phyloP scores from a whole-genome alignment of 1,140 invertebrate species.

The Dendrolimus kikuchii region DNA sequence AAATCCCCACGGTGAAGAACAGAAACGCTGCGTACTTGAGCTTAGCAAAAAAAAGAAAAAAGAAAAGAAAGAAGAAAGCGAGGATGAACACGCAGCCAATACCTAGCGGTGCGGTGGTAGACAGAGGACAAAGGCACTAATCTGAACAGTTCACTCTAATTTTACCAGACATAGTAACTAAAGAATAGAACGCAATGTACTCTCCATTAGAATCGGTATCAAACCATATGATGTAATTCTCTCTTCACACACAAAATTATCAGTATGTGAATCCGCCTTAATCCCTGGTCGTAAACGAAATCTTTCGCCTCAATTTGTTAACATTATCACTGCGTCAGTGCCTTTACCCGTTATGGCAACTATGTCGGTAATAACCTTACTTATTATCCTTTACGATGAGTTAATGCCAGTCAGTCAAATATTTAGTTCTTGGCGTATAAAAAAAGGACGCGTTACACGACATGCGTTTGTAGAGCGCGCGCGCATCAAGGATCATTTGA shows the following conservation, averaged over 20 bases:
- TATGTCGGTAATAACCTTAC: constrained; percentile 62
- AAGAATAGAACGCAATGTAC: constrained; percentile 8
- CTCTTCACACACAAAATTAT: constrained; percentile 40
- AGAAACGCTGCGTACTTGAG: too few species aligned
- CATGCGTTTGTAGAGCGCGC: constrained; percentile 45
- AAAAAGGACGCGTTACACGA: constrained; percentile 53
- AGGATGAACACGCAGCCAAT: too few species aligned
- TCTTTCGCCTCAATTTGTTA: constrained; percentile 46
- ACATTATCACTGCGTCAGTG: constrained; percentile 44
- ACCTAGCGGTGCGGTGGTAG: too few species aligned
- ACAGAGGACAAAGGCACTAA: too few species aligned
- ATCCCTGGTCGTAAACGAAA: constrained; percentile 62
- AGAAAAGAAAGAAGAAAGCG: too few species aligned
- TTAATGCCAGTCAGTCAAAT: constrained; percentile 61
- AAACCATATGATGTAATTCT: constrained; percentile 48
- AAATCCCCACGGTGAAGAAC: too few species aligned
- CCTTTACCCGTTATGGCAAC: constrained; percentile 26
- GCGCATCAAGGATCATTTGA: constrained; percentile 61
- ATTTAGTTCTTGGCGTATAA: constrained; percentile 62
- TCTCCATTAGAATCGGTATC: constrained; percentile 32
- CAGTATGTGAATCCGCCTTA: constrained; percentile 56
- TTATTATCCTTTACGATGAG: constrained; percentile 67
- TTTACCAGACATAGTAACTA: too few species aligned
- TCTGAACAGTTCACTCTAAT: too few species aligned
- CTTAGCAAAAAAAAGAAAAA: too few species aligned